phyloP scores from a whole-genome alignment of 2,113 vertebrate genomes.

The Grallaria varia region DNA sequence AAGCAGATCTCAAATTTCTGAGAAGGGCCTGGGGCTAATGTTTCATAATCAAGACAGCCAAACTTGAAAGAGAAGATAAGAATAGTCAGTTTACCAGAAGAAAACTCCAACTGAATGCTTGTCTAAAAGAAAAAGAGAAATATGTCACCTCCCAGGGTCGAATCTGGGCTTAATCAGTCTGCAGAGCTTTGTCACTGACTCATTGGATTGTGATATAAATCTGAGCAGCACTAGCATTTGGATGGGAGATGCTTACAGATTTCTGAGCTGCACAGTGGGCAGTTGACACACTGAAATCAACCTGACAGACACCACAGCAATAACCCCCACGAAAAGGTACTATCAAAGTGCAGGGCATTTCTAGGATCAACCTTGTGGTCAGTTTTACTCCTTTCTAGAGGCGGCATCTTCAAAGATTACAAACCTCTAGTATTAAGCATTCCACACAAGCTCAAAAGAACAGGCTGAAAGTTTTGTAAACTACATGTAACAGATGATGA shows the following conservation, averaged over 20 bases:
- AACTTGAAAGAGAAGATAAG: not conserved
- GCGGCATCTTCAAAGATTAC: not conserved
- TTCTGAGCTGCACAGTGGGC: not conserved
- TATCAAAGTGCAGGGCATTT: not conserved
- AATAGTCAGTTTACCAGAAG: not conserved
- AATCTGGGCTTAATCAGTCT: not conserved
- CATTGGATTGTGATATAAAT: not conserved
- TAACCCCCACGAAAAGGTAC: not conserved
- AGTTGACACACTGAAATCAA: not conserved
- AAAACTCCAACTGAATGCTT: not conserved
- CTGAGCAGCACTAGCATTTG: not conserved
- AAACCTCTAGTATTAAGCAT: not conserved
- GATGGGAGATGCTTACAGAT: not conserved
- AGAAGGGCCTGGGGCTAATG: not conserved
- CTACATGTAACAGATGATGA: not conserved
- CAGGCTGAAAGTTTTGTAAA: not conserved
- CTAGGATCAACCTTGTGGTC: not conserved
- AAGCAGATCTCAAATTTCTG: not conserved
- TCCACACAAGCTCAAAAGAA: not conserved
- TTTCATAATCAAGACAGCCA: not conserved
- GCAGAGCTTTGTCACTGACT: not conserved
- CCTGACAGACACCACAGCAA: not conserved
- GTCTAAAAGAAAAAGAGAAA: not conserved
- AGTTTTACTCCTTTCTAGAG: not conserved
- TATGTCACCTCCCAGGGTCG: not conserved